These are phyloP conservation scores for Bombylius discolor DNA, from an alignment of 2,888 invertebrate species.

Conservation along the genomic window DNA sequence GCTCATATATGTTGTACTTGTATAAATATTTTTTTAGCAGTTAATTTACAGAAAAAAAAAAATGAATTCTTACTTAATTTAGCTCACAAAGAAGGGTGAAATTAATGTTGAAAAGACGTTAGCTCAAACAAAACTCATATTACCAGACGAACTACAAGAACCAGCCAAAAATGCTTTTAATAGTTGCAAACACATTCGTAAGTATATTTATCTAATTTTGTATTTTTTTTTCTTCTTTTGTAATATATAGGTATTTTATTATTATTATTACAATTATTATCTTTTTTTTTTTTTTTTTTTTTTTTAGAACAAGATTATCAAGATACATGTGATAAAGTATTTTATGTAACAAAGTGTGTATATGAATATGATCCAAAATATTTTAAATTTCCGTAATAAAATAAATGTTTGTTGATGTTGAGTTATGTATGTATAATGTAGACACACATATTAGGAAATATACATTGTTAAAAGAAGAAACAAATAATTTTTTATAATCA, in stretches of 20 bases:
- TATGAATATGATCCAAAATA: constrained; percentile 22
- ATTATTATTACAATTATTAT: too few relatives aligned
- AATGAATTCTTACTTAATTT: neutral
- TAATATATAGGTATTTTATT: too few relatives aligned
- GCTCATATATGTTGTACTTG: too few relatives aligned
- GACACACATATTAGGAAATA: too few relatives aligned
- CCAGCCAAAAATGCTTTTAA: constrained; percentile 19
- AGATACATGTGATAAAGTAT: constrained; percentile 27
- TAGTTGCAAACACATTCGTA: constrained; percentile 28
- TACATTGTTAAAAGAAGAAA: too few relatives aligned
- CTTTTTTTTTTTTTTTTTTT: neutral
- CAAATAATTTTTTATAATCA: too few relatives aligned
- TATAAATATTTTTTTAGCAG: too few relatives aligned
- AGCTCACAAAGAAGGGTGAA: constrained; percentile 30
- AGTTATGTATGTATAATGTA: too few relatives aligned
- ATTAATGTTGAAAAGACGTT: constrained; percentile 25
- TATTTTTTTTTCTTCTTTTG: too few relatives aligned
- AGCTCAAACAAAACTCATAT: constrained; percentile 28
- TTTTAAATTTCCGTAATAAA: constrained; percentile 27
- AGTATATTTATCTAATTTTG: constrained; percentile 18
- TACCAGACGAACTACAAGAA: constrained; percentile 26
- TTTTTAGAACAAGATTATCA: constrained; percentile 26
- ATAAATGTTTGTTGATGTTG: too few relatives aligned
- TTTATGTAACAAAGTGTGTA: constrained; percentile 26
- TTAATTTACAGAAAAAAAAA: too few relatives aligned